Evolutionary conservation across 2,113 vertebrate genomes (phyloP), one percentile per base, ranked within the genome.

Genomic region (Coryphaenoides rupestris): DNA sequence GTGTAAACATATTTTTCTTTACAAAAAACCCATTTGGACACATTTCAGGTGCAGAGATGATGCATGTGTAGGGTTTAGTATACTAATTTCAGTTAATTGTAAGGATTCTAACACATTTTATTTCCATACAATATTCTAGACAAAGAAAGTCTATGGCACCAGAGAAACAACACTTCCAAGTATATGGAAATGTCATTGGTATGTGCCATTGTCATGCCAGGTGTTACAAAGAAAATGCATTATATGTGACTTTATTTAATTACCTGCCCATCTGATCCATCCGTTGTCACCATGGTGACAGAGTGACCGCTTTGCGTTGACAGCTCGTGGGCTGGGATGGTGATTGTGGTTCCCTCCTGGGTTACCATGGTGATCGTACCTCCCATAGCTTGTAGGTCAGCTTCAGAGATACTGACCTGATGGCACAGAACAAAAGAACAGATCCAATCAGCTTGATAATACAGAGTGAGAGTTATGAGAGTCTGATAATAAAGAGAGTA

Each of bases 291-390:
- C 96, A 98, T 98, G 4, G 95, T 95, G 66, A 98, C 95, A 0
- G 95, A 93, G 71, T 98, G 94, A 19, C 93, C 85, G 47, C 93
- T 94, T 22, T 92, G 93, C 1, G 94, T 89, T 21, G 94, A 89
- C 83, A 98, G 92, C 79, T 98, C 96, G 0, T 98, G 96, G 28
- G 96, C 89, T 23, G 96, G 96, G 68, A 98, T 96, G 1, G 96
- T 98, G 85, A 98, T 98, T 62, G 96, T 98, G 0, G 96, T 98
- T 84, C 96, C 96, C 79, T 98, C 96, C 63, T 98, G 96, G 16
- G 96, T 98, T 63, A 98, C 96, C 96, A 98, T 98, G 47, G 96
- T 98, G 84, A 98, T 97, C 7, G 96, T 96, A 60, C 94, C 95
- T 58, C 93, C 95, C 86, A 98, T 91, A 19, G 95, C 94, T 78